These are phyloP conservation scores for Nudaria mundana DNA, from an alignment of 2,888 invertebrate genomes.

Conservation along the genomic window DNA sequence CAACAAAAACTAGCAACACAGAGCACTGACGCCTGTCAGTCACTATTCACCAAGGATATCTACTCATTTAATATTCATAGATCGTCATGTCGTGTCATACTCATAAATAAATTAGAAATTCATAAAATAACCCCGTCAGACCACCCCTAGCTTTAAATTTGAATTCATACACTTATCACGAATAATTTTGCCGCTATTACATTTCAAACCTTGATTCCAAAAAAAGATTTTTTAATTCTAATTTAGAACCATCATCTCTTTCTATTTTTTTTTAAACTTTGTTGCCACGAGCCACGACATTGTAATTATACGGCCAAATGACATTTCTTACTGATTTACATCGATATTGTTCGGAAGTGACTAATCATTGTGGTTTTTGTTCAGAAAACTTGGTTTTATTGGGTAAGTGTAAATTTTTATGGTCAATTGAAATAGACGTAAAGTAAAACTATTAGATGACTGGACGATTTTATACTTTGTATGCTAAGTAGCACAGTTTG, in stretches of 20 bases:
- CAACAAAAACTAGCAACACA: slow-evolving; percentile 27
- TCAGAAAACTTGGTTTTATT: slow-evolving; percentile 20
- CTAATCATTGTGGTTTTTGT: slow-evolving; percentile 19
- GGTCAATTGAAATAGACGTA: slow-evolving; percentile 16
- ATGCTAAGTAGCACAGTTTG: too few relatives aligned
- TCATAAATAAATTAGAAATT: slow-evolving; percentile 70
- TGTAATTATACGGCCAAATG: slow-evolving; percentile 39
- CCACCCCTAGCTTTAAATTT: slow-evolving; percentile 52
- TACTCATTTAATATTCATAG: slow-evolving; percentile 63
- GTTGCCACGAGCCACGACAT: slow-evolving; percentile 38
- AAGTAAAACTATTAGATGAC: slow-evolving; percentile 4
- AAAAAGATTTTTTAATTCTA: slow-evolving; percentile 8
- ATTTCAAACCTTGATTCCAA: slow-evolving; percentile 10
- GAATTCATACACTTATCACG: slow-evolving; percentile 52
- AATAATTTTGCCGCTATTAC: slow-evolving; percentile 21
- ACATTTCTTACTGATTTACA: slow-evolving; percentile 48
- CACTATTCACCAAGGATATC: too few relatives aligned
- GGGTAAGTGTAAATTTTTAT: slow-evolving; percentile 16
- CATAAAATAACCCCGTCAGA: slow-evolving; percentile 47
- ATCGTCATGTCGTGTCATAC: slow-evolving; percentile 55
- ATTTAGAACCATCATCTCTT: slow-evolving; percentile 8
- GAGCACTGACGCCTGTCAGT: slow-evolving; percentile 37
- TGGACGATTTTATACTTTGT: too few relatives aligned
- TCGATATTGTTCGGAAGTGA: slow-evolving; percentile 50
- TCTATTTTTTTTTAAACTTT: slow-evolving; percentile 22